Evolutionary conservation across 2,797 vertebrate species (phyloP).

Genomic region (Trematocara caparti): DNA sequence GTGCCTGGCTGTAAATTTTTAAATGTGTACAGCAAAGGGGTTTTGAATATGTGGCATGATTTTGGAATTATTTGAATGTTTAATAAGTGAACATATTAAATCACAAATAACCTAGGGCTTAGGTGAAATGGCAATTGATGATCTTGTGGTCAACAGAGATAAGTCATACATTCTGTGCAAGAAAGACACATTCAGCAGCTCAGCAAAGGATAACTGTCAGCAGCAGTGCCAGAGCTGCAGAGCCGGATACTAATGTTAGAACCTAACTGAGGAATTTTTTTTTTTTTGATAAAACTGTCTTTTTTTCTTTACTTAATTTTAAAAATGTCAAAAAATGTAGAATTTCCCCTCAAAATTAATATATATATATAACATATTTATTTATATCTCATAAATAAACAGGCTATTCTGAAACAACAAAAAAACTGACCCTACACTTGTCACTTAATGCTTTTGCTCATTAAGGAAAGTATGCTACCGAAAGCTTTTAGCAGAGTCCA

Average conservation of each 20-base stretch:
- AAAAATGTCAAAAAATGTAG: neutral
- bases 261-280: neutral
- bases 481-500: slow-evolving; percentile 18
- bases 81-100: neutral
- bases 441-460: neutral
- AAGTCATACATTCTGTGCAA: neutral
- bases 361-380: neutral
- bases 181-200: neutral
- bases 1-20: neutral
- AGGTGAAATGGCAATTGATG: neutral
- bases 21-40: neutral
- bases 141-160: neutral
- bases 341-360: neutral
- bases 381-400: neutral
- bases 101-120: neutral
- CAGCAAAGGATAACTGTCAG: neutral
- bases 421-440: neutral
- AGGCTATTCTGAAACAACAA: neutral
- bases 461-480: slow-evolving; percentile 6
- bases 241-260: neutral
- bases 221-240: neutral
- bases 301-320: neutral
- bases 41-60: neutral
- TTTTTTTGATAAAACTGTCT: neutral
- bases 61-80: neutral